A percentile compares a stretch with the other conserved stretches of the same genome.
Conservation (phyloP, 2,113 vertebrate genomes). For the Xiphophorus maculatus region DNA sequence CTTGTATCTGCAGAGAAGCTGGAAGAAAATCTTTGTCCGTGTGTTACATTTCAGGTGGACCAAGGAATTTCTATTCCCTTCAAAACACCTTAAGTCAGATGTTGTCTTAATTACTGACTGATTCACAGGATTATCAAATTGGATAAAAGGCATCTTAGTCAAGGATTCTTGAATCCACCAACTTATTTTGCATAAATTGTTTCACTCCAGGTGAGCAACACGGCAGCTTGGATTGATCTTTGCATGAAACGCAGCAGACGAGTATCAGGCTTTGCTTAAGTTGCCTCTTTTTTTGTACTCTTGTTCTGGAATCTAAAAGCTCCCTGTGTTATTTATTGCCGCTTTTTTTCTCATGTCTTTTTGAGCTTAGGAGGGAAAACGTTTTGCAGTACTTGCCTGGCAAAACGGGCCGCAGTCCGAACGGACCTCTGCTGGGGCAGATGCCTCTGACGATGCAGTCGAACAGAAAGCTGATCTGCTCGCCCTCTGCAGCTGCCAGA, state of each 20-base stretch:
- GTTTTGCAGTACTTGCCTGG: conserved; percentile 88
- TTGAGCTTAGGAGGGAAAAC: no score
- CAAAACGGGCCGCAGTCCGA: conserved; percentile 88
- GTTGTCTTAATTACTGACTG: conserved; percentile 42
- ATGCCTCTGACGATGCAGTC: conserved; percentile 96
- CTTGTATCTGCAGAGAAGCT: background rate
- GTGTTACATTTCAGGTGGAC: conserved; percentile 23
- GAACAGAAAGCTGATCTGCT: conserved; percentile 98
- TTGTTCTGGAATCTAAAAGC: no score
- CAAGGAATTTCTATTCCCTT: background rate
- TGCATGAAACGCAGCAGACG: no score
- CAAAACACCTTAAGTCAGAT: background rate
- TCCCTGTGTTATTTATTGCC: no score
- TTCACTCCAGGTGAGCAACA: no score
- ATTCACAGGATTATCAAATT: conserved; percentile 55
- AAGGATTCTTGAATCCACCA: conserved; percentile 25
- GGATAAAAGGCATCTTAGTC: conserved; percentile 52
- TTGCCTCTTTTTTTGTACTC: no score
- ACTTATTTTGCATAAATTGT: conserved; percentile 35
- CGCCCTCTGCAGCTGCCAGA: conserved; percentile 88
- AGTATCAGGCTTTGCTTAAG: no score
- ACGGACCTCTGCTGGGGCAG: conserved; percentile 90
- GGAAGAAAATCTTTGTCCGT: background rate
- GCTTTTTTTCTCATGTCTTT: no score
- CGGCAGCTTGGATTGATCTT: background rate